Evolutionary conservation across 2,113 vertebrate genomes (phyloP).

Genomic region (Paraplagusia blochii): DNA sequence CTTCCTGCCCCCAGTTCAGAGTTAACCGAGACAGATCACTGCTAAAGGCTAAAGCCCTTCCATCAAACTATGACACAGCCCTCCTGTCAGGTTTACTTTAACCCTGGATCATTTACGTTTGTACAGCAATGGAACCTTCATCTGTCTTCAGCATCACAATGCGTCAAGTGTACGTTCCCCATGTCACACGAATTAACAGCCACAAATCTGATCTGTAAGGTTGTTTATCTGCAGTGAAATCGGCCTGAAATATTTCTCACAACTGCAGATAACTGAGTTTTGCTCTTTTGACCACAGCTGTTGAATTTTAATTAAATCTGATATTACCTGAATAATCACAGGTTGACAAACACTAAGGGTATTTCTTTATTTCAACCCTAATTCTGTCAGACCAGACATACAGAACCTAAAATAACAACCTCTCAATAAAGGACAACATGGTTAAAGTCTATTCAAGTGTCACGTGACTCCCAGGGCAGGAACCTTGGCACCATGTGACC

Average conservation of each 20-base stretch:
- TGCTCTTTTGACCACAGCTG: neutral
- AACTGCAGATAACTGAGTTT: too few species aligned
- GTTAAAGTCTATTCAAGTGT: slow-evolving; percentile 31
- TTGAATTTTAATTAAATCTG: slow-evolving; percentile 14
- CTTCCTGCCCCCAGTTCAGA: neutral
- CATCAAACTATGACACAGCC: slow-evolving; percentile 24
- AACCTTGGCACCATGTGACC: slow-evolving; percentile 17
- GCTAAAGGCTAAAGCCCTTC: slow-evolving; percentile 36
- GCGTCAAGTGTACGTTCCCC: slow-evolving; percentile 5
- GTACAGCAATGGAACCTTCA: slow-evolving; percentile 10
- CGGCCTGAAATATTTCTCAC: neutral
- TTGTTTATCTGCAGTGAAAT: slow-evolving; percentile 11
- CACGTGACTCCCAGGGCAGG: slow-evolving; percentile 20
- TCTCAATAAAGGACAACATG: slow-evolving; percentile 6
- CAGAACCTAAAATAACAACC: slow-evolving; percentile 11
- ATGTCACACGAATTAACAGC: slow-evolving; percentile 10
- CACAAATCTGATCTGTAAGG: slow-evolving; percentile 11
- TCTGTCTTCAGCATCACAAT: slow-evolving; percentile 10
- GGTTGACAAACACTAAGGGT: too few species aligned
- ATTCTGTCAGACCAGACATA: neutral
- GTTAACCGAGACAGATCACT: slow-evolving; percentile 6
- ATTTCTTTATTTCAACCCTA: slow-evolving; percentile 25
- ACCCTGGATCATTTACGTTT: slow-evolving; percentile 20
- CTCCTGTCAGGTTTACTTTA: slow-evolving; percentile 46
- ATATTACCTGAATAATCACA: slow-evolving; percentile 15